Evolutionary conservation across 64 coral and sea anemone species (phyloP), one percentile per base, ranked within the genome.

Genomic region (Platygyra sinensis): DNA sequence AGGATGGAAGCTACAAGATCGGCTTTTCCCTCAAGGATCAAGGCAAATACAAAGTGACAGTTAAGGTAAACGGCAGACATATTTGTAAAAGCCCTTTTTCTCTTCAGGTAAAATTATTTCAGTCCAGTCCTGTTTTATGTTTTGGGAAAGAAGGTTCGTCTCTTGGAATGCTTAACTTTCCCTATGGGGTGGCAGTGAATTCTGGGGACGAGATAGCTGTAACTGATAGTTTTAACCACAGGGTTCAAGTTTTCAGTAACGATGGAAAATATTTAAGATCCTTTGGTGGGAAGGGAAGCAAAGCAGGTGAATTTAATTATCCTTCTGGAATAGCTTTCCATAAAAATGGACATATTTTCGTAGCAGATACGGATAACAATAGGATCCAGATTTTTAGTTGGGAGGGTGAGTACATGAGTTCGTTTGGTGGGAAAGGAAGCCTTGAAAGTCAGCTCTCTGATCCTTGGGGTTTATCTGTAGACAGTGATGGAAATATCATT

Each of bases 1-100:
- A 87, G 79, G 93, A 94, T 80, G 93, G 93, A 29, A 86, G 50
- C 59, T 91, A 91, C 30, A 72, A 91, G 22, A 46, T 94, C 6
- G 80, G 76, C 15, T 89, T 52, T 30, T 67, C 64, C 33, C 73
- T 0, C 73, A 77, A 15, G 78, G 55, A 78, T n/a, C n/a, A n/a
- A n/a, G n/a, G n/a, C n/a, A n/a, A n/a, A n/a, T n/a, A n/a, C n/a
- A n/a, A n/a, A n/a, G n/a, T n/a, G n/a, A n/a, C n/a, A n/a, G n/a
- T n/a, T n/a, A n/a, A n/a, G n/a, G n/a, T n/a, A n/a, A n/a, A n/a
- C n/a, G n/a, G n/a, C n/a, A n/a, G n/a, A n/a, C n/a, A n/a, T n/a
- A n/a, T n/a, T n/a, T n/a, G n/a, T n/a, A n/a, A n/a, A n/a, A n/a
- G n/a, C n/a, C n/a, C n/a, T n/a, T n/a, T n/a, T n/a, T n/a, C n/a